Evolutionary conservation across 1,140 invertebrate species (phyloP).

Genomic region (Apis florea): DNA sequence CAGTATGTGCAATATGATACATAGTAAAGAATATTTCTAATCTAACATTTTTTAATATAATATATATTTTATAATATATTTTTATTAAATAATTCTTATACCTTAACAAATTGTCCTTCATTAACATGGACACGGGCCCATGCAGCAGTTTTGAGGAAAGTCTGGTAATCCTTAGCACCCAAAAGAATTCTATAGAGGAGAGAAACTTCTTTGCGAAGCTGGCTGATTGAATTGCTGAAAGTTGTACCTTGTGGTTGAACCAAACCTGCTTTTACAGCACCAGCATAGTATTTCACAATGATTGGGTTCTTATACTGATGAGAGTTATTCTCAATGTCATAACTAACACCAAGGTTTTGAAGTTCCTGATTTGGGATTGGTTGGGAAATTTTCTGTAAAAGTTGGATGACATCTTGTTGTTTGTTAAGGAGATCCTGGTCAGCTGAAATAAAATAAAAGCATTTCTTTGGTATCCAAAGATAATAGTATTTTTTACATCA

Average conservation of each 20-base stretch:
- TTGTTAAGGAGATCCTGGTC: constrained; percentile 81
- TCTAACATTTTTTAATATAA: neutral
- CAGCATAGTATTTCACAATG: constrained; percentile 70
- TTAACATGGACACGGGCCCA: constrained; percentile 78
- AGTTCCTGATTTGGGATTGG: constrained; percentile 72
- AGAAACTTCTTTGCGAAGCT: constrained; percentile 74
- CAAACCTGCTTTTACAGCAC: constrained; percentile 66
- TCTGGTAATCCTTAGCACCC: constrained; percentile 73
- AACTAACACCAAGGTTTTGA: constrained; percentile 69
- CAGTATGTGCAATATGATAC: neutral
- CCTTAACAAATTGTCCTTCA: constrained; percentile 76
- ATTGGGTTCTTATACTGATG: constrained; percentile 70
- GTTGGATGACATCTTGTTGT: constrained; percentile 83
- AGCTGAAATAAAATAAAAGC: constrained; percentile 68
- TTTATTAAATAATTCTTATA: constrained; percentile 20
- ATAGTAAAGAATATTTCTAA: neutral
- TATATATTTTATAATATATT: neutral
- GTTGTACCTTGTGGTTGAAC: constrained; percentile 73
- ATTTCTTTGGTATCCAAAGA: neutral
- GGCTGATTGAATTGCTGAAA: constrained; percentile 66
- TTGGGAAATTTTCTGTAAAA: constrained; percentile 83
- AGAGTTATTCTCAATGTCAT: constrained; percentile 69
- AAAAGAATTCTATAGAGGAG: constrained; percentile 79
- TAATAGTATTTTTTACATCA: neutral
- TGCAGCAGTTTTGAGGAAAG: constrained; percentile 76